These are phyloP conservation scores for Calliphora vomitoria DNA, from an alignment of 2,888 invertebrate genomes.

Conservation along the genomic window DNA sequence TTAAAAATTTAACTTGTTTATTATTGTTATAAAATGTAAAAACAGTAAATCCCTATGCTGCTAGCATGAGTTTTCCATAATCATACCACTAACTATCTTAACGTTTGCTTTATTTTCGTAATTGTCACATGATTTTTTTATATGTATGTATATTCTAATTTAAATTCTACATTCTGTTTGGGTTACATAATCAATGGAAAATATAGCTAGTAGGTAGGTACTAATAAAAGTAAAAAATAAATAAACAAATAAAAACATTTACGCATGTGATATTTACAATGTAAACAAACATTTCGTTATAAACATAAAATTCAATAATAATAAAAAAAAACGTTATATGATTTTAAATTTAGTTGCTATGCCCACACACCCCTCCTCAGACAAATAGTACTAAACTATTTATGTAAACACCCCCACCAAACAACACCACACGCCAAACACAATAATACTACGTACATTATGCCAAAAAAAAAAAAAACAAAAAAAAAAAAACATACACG, in stretches of 20 bases:
- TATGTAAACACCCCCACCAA: slow-evolving; percentile 45
- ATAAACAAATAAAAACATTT: slow-evolving; percentile 10
- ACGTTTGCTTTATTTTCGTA: too few relatives aligned
- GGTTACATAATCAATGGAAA: slow-evolving; percentile 9
- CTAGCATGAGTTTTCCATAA: background rate
- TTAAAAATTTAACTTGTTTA: too few relatives aligned
- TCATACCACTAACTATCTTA: too few relatives aligned
- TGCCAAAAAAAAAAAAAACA: background rate
- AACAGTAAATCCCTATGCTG: background rate
- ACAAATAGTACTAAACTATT: slow-evolving; percentile 1
- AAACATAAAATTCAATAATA: background rate
- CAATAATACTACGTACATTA: background rate
- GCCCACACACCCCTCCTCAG: background rate
- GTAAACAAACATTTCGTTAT: slow-evolving; percentile 22
- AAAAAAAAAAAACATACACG: slow-evolving; percentile 34
- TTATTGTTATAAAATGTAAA: too few relatives aligned
- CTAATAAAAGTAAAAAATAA: slow-evolving; percentile 5
- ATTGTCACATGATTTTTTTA: slow-evolving; percentile 7
- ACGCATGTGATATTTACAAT: slow-evolving; percentile 45
- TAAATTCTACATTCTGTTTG: background rate
- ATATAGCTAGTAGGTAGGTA: background rate
- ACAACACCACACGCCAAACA: too few relatives aligned
- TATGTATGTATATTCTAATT: background rate
- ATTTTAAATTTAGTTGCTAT: slow-evolving; percentile 6
- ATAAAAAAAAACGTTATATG: background rate